Conservation (phyloP, 2,113 vertebrate genomes). For the Plecturocebus donacophilus region DNA sequence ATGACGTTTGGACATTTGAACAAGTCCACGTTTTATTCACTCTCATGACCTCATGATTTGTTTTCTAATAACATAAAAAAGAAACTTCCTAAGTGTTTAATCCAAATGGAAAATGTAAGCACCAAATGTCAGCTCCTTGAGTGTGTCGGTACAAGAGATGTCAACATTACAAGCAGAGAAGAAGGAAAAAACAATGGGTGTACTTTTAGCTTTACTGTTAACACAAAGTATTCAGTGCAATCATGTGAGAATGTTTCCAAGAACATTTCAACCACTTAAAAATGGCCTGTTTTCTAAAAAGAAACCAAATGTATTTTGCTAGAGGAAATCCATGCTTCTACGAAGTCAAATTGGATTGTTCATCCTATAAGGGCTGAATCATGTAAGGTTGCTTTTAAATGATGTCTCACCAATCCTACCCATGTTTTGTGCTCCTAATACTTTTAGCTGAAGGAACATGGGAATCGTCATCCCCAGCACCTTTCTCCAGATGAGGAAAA, state of each 20-base stretch:
- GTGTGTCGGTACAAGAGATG: neutral
- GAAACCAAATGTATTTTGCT: constrained; percentile 13
- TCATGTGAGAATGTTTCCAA: neutral
- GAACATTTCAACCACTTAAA: neutral
- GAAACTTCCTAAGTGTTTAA: neutral
- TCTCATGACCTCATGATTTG: neutral
- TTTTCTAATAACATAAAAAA: neutral
- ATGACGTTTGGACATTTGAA: neutral
- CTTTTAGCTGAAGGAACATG: too few relatives aligned
- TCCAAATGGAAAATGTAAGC: neutral
- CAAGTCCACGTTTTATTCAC: neutral
- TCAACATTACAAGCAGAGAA: neutral
- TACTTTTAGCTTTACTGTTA: constrained; percentile 31
- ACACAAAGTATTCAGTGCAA: neutral
- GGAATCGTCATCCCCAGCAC: too few relatives aligned
- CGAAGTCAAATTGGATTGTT: neutral
- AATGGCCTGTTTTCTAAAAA: constrained; percentile 41
- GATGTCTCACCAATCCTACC: neutral
- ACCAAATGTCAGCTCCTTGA: neutral
- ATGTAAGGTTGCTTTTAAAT: neutral
- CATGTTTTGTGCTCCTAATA: fast-evolving
- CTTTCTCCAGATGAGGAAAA: neutral
- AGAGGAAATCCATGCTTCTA: constrained; percentile 20
- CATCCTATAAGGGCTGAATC: fast-evolving
- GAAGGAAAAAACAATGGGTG: neutral